Conservation (phyloP, 2,113 vertebrate genomes). For the Craseonycteris thonglongyai region DNA sequence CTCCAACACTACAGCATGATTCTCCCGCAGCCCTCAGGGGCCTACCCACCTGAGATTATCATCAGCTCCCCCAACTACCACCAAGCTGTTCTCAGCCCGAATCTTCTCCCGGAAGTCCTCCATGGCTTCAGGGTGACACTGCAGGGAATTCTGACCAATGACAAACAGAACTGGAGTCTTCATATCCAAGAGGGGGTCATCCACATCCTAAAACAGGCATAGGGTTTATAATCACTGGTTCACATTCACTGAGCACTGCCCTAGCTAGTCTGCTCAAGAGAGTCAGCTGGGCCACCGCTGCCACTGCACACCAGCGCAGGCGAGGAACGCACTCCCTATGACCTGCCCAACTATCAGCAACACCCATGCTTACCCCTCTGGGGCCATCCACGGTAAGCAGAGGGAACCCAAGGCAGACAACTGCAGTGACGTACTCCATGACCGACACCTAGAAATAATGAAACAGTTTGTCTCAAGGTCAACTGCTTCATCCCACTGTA, state of each 20-base stretch:
- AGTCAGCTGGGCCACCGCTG: neutral
- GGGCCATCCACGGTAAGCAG: conserved; percentile 92
- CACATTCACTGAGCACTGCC: neutral
- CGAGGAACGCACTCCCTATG: rapidly evolving
- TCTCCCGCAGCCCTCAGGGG: neutral
- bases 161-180: conserved; percentile 97
- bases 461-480: neutral
- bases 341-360: neutral
- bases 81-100: conserved; percentile 95
- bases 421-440: conserved; percentile 93
- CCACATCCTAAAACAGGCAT: conserved; percentile 86
- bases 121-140: conserved; percentile 92
- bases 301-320: neutral
- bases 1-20: neutral
- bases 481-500: neutral
- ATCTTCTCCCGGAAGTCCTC: conserved; percentile 98
- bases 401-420: conserved; percentile 96
- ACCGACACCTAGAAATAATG: conserved; percentile 87
- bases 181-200: conserved; percentile 98
- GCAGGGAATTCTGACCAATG: conserved; percentile 93
- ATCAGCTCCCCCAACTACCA: conserved; percentile 95
- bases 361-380: conserved; percentile 87
- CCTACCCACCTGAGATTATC: conserved; percentile 91
- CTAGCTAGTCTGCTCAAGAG: neutral
- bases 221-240: neutral